Evolutionary conservation across 2,888 invertebrate genomes (phyloP).

Genomic region (Noctua fimbriata): DNA sequence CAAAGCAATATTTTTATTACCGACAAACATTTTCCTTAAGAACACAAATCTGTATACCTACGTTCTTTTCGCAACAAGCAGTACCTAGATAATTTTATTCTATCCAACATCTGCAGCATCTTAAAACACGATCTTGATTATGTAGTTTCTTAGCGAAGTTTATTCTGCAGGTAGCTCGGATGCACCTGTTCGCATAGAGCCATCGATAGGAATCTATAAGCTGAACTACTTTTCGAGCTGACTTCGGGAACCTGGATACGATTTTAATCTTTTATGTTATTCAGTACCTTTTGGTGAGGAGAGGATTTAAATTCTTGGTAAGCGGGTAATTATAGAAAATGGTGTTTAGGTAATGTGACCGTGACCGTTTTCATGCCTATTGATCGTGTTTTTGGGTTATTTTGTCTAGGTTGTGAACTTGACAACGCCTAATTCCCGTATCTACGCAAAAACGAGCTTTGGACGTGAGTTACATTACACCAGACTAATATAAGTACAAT

Average conservation of each 20-base stretch:
- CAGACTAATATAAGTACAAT: neutral
- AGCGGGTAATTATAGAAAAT: conserved; percentile 5
- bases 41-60: neutral
- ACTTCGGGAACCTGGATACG: conserved; percentile 45
- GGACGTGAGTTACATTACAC: accelerated
- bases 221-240: conserved; percentile 34
- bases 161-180: conserved; percentile 44
- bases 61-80: neutral
- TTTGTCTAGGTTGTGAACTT: neutral
- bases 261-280: conserved; percentile 49
- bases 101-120: conserved; percentile 33
- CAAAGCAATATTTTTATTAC: neutral
- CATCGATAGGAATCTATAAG: conserved; percentile 54
- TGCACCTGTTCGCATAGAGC: conserved; percentile 56
- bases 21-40: neutral
- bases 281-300: neutral
- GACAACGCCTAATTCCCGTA: no score
- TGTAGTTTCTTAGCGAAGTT: conserved; percentile 46
- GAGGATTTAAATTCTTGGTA: conserved; percentile 1
- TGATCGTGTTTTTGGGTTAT: neutral
- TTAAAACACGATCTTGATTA: conserved; percentile 55
- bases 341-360: neutral
- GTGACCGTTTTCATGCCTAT: neutral
- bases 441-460: neutral
- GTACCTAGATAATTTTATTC: conserved; percentile 44